Percentiles rank a stretch among this genome's conserved stretches.
phyloP scores from a whole-genome alignment of 1,140 invertebrate species.

The Drosophila virilis region DNA sequence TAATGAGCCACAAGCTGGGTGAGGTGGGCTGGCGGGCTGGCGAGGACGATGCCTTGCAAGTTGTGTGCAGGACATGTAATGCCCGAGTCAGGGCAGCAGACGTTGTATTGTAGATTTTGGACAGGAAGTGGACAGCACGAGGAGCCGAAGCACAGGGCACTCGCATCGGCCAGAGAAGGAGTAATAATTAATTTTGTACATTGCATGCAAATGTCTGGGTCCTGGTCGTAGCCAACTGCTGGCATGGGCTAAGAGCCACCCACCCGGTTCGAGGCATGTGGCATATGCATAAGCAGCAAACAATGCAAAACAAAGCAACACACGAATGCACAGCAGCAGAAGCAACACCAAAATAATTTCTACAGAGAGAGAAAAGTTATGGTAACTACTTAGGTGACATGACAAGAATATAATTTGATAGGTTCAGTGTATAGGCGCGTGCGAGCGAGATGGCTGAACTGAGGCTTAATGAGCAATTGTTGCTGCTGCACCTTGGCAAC shows the following conservation, averaged over 20 bases:
- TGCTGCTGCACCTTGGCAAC: slow-evolving; percentile 55
- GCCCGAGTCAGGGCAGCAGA: slow-evolving; percentile 51
- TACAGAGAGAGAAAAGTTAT: slow-evolving; percentile 28
- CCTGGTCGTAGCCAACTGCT: slow-evolving; percentile 17
- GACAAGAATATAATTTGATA: not conserved
- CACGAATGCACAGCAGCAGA: slow-evolving; percentile 28
- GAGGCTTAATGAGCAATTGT: slow-evolving; percentile 33
- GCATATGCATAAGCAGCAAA: slow-evolving; percentile 75
- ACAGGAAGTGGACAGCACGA: slow-evolving; percentile 55
- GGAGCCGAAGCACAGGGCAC: slow-evolving; percentile 11
- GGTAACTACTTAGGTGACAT: not conserved
- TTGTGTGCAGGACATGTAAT: slow-evolving; percentile 80
- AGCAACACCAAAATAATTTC: slow-evolving; percentile 43
- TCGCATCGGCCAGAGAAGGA: slow-evolving; percentile 26
- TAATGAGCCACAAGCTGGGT: slow-evolving; percentile 67
- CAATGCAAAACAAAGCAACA: slow-evolving; percentile 55
- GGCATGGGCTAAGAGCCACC: not conserved
- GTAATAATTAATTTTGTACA: slow-evolving; percentile 81
- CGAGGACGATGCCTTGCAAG: slow-evolving; percentile 68
- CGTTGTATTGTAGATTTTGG: slow-evolving; percentile 72
- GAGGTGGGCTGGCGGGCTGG: not conserved
- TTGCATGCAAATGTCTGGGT: slow-evolving; percentile 79
- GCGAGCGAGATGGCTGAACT: not conserved
- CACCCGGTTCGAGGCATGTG: slow-evolving; percentile 39
- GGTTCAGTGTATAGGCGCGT: too few relatives aligned